Base-by-base conservation (phyloP, 1,140 invertebrate species). In the Dysdera silvatica region DNA sequence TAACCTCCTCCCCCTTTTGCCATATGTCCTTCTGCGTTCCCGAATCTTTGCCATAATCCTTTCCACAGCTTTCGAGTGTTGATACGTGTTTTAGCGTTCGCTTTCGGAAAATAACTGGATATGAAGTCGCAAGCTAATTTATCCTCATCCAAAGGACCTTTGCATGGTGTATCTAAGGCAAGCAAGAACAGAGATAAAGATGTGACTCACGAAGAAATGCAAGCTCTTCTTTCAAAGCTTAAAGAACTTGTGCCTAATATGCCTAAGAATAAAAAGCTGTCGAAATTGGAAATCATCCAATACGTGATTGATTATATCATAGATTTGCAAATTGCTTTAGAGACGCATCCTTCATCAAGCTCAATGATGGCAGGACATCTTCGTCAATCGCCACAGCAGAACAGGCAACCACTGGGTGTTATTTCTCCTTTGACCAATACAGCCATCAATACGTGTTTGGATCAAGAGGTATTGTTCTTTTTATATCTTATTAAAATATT, bases 301-400 rank as follows among this genome's bases (percentile, higher is more conserved):
- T 84, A 94, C 74, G 93, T 96, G n/a, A 97, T 96, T 74, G 91
- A 95, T 74, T 96, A 97, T 76, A 97, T 97, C 70, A 90, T 91
- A 73, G 91, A 96, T 77, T 79, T 97, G 67, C 65, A 66, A 45
- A 57, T 66, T 16, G 59, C 65, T 35, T 35, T 66, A 35, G 59
- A 66, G 24, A 41, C 52, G 20, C 62, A 58, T 37, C 55, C 54
- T 18, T 10, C 12, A 24, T 23, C 35, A 28, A 54, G 37, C 23
- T 31, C 52, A 20, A n/a, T 31, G 16, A 24, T 31, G 16, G 16
- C 52, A 14, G n/a, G n/a, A n/a, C 33, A 53, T 41, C 56, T 18
- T 16, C 45, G 43, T 16, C 26, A 35, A 20, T 29, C 20, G 18
- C n/a, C 33, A 8, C 16, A 16, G 23, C 24, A 0, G 7, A 54